Conservation (phyloP, 2,113 vertebrate species). For the Callopanchax toddi region DNA sequence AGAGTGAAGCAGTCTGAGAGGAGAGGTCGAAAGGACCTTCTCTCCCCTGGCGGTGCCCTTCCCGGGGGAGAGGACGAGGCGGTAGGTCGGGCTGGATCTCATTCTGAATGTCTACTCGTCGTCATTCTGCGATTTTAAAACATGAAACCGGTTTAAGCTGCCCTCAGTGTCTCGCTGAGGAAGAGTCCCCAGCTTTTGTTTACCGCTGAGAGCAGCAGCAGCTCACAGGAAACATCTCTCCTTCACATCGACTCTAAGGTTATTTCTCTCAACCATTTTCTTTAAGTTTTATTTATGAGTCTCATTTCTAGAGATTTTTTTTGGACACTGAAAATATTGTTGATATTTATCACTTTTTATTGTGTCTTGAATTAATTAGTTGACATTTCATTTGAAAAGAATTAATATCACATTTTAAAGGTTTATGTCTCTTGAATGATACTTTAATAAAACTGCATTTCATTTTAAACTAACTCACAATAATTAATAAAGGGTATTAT, state of each 20-base stretch:
- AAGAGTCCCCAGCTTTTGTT: constrained; percentile 62
- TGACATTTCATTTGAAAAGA: too few species aligned
- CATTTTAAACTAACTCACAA: too few species aligned
- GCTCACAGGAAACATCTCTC: constrained; percentile 43
- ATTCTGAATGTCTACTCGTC: neutral
- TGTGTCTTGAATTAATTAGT: too few species aligned
- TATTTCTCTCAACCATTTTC: too few species aligned
- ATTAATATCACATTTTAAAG: too few species aligned
- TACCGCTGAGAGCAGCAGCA: constrained; percentile 52
- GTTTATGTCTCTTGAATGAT: too few species aligned
- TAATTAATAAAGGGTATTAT: too few species aligned
- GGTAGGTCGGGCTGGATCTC: neutral
- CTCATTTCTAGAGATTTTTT: too few species aligned
- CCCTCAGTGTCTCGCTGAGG: neutral
- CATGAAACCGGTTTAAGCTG: neutral
- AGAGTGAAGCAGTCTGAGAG: constrained; percentile 34
- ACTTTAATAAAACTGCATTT: too few species aligned
- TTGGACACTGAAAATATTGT: neutral
- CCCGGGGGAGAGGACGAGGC: constrained; percentile 15
- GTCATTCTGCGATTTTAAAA: neutral
- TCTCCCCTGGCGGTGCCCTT: constrained; percentile 20
- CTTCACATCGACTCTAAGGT: constrained; percentile 18
- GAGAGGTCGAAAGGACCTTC: constrained; percentile 42
- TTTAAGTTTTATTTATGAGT: too few species aligned
- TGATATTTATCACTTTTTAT: too few species aligned